A percentile compares a stretch with the other conserved stretches of the same genome.
These are phyloP conservation scores for Hyles lineata DNA, from an alignment of 2,888 invertebrate genomes.

Conservation along the genomic window DNA sequence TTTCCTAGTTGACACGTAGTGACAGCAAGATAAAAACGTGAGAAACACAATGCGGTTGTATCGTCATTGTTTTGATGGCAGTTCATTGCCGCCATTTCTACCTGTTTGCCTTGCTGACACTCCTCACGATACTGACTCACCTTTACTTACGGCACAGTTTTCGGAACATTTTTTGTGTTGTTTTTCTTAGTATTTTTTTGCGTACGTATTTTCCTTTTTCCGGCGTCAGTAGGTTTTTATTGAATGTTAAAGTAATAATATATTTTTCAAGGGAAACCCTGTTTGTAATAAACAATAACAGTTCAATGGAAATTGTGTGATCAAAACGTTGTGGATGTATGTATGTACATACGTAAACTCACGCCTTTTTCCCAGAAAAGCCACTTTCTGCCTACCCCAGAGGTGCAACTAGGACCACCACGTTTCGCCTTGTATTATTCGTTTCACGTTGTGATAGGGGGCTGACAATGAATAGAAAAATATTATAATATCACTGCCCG, in stretches of 20 bases:
- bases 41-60: neutral
- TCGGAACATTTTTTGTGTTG: neutral
- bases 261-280: neutral
- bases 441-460: too few species aligned
- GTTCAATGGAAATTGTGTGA: too few species aligned
- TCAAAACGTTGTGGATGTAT: too few species aligned
- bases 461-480: too few species aligned
- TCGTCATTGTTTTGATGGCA: neutral
- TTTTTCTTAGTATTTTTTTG: neutral
- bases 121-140: neutral
- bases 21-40: neutral
- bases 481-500: too few species aligned
- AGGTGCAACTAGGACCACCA: too few species aligned
- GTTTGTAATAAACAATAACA: too few species aligned
- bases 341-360: too few species aligned
- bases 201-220: neutral
- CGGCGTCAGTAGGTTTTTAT: neutral
- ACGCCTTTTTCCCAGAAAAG: too few species aligned
- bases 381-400: too few species aligned
- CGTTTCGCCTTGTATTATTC: too few species aligned
- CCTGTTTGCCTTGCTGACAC: neutral
- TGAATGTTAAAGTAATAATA: neutral
- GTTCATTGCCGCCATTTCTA: constrained; percentile 17
- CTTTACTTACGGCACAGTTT: neutral
- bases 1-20: neutral